Conservation (phyloP, 2,113 vertebrate genomes). For the Peromyscus californicus region DNA sequence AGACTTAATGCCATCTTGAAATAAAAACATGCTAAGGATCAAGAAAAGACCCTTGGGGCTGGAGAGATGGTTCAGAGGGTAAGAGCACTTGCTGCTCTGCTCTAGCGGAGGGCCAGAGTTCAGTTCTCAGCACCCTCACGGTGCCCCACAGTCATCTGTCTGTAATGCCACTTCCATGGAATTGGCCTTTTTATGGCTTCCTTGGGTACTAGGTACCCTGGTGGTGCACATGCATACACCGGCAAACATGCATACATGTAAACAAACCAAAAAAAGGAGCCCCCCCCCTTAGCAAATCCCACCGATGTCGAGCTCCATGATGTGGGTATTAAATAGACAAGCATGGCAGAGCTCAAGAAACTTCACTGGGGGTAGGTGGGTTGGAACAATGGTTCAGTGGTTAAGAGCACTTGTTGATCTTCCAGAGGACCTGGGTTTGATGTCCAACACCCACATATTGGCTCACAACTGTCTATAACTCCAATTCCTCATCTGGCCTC, state of each 20-base stretch:
- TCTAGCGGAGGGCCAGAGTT: neutral
- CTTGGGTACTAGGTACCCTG: neutral
- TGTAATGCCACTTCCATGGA: neutral
- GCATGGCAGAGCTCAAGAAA: neutral
- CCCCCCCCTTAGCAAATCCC: neutral
- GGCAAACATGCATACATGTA: neutral
- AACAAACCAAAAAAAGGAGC: neutral
- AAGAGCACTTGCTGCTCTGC: neutral
- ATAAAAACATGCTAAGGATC: neutral
- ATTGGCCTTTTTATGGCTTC: no score
- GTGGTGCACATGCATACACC: neutral
- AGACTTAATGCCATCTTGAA: conserved; percentile 16
- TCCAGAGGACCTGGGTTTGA: neutral
- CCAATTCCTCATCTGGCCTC: neutral
- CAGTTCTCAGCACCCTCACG: neutral
- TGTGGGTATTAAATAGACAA: neutral
- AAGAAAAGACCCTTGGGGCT: neutral
- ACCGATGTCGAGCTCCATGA: neutral
- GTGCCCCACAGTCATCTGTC: neutral
- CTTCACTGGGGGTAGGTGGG: neutral
- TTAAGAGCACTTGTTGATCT: neutral
- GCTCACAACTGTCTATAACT: neutral
- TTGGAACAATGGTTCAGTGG: neutral
- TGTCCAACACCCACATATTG: neutral
- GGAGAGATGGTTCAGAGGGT: neutral